phyloP scores from a whole-genome alignment of 2,797 vertebrate species.

The Denticeps clupeoides region DNA sequence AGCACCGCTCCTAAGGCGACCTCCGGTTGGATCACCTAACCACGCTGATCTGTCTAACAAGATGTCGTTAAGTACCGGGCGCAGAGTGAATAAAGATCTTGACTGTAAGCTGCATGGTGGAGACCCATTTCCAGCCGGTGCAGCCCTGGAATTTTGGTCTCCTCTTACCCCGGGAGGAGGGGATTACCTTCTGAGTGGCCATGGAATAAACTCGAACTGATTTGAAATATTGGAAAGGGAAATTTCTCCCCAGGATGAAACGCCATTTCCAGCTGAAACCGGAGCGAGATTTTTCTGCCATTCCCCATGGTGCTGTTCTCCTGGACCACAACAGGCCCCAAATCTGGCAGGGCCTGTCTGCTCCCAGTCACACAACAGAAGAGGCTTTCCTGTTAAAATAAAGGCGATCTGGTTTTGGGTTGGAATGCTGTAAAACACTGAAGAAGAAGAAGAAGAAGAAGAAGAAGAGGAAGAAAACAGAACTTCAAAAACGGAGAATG shows the following conservation, averaged over 20 bases:
- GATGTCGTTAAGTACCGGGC: no score
- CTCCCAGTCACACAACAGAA: constrained; percentile 42
- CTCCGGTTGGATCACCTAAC: no score
- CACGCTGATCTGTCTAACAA: no score
- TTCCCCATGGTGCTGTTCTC: constrained; percentile 57
- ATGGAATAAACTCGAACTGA: constrained; percentile 31
- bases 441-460: constrained; percentile 20
- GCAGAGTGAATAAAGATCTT: no score
- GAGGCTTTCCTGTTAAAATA: constrained; percentile 43
- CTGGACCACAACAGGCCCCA: constrained; percentile 55
- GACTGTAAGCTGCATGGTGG: no score
- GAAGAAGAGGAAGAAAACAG: background rate
- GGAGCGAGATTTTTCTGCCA: constrained; percentile 50
- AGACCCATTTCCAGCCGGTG: background rate
- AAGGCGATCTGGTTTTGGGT: constrained; percentile 48
- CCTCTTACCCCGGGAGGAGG: background rate
- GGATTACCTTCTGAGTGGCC: constrained; percentile 38
- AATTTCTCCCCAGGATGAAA: constrained; percentile 37
- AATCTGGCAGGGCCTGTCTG: constrained; percentile 45
- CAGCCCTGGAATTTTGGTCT: constrained; percentile 1
- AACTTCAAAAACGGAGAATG: constrained; percentile 41
- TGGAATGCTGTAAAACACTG: constrained; percentile 53
- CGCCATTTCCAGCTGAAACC: constrained; percentile 51
- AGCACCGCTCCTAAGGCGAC: no score
- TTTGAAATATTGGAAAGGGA: constrained; percentile 48